Evolutionary conservation across 1,140 invertebrate genomes (phyloP), one percentile per base, ranked within the genome.

Genomic region (Hydropsyche tenuis): DNA sequence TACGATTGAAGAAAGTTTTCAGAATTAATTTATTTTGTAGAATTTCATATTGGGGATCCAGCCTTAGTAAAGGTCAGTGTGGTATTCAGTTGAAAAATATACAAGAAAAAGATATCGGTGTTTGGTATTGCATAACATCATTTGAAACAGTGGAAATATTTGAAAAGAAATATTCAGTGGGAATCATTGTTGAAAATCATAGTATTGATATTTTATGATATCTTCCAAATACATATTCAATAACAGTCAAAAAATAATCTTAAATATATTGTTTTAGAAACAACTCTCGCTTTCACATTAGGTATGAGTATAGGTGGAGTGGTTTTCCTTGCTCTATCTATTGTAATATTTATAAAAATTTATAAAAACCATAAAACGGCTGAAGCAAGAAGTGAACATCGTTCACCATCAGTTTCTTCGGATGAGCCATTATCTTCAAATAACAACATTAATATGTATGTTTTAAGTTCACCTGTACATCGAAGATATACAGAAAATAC

Each of bases 301-400:
- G 75, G 75, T 23, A 73, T 76, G 62, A 72, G 68, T 62, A 60
- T 76, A 5, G 69, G 68, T 6, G 72, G 56, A 2, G 46, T 76
- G 1, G 53, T 76, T 37, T n/a, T 76, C 27, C n/a, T 46, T 16
- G 46, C 23, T 45, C 12, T 53, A 1, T 6, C 69, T n/a, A 22
- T 72, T 63, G 43, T 12, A n/a, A 18, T 72, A 42, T n/a, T 51
- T 5, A 18, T 22, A 5, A 23, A 68, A 6, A 7, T 27, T 0
- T 73, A 75, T 27, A 64, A 65, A 42, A 75, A 63, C 18, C 64
- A n/a, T 27, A 48, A n/a, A 20, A 30, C 25, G 11, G 23, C 18
- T 23, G 5, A 46, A 2, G 14, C 62, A 27, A 51, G 64, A 30
- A 51, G 43, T 14, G 18, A 48, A 30, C 23, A 69, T 18, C 56